Evolutionary conservation across 2,113 vertebrate species (phyloP).

Genomic region (Nothocercus nigrocapillus): DNA sequence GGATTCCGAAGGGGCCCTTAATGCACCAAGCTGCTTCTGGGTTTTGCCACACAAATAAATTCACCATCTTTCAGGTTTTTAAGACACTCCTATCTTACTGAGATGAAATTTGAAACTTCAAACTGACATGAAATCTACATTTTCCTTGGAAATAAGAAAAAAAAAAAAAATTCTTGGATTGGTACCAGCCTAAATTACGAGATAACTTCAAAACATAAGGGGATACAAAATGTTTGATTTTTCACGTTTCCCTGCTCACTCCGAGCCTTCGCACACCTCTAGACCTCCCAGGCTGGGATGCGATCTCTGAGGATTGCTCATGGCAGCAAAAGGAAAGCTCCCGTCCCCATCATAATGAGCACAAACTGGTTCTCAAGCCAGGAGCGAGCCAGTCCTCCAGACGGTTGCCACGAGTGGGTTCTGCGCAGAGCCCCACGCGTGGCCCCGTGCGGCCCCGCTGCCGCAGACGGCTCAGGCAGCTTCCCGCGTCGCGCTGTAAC

Average conservation of each 20-base stretch:
- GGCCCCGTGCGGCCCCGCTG: too few relatives aligned
- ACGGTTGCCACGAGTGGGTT: too few relatives aligned
- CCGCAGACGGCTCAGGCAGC: neutral
- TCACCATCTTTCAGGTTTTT: neutral
- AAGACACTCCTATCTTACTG: neutral
- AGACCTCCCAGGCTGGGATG: neutral
- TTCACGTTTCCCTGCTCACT: neutral
- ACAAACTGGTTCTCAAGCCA: too few relatives aligned
- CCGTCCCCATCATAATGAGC: too few relatives aligned
- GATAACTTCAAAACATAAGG: neutral
- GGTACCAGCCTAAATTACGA: slow-evolving; percentile 21
- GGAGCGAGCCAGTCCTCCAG: too few relatives aligned
- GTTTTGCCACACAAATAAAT: neutral
- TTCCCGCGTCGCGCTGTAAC: slow-evolving; percentile 31
- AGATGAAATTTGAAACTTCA: slow-evolving; percentile 4
- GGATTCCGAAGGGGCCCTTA: too few relatives aligned
- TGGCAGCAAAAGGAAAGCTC: neutral
- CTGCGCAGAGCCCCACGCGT: too few relatives aligned
- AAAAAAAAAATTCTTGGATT: neutral
- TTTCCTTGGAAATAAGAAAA: slow-evolving; percentile 32
- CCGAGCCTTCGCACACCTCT: neutral
- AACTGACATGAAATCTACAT: neutral
- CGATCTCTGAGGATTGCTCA: neutral
- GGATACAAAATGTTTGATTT: neutral
- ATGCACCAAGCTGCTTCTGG: neutral